These are phyloP conservation scores for Molorchus minor DNA, from an alignment of 2,888 invertebrate genomes.

Conservation along the genomic window DNA sequence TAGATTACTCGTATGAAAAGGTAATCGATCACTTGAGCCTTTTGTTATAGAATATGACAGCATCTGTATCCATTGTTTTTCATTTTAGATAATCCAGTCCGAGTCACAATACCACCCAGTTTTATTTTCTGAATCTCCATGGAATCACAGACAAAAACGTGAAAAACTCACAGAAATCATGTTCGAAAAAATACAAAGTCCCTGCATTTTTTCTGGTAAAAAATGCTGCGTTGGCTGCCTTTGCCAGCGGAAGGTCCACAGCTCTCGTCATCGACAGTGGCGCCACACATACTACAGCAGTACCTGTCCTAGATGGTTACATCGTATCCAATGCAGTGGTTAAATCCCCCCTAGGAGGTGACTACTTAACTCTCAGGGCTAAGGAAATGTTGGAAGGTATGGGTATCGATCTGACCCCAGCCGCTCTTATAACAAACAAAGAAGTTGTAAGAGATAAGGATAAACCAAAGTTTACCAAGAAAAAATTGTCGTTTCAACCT, in stretches of 20 bases:
- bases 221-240: conserved; percentile 97
- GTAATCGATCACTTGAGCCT: too few species aligned
- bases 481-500: conserved; percentile 81
- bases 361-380: conserved; percentile 86
- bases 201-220: conserved; percentile 98
- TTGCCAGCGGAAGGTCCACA: conserved; percentile 92
- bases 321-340: conserved; percentile 95
- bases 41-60: too few species aligned
- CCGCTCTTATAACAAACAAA: conserved; percentile 76
- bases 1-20: conserved; percentile 93
- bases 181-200: conserved; percentile 98
- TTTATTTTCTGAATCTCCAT: conserved; percentile 96
- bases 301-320: conserved; percentile 94
- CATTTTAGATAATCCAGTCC: conserved; percentile 81
- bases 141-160: conserved; percentile 91
- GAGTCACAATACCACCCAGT: conserved; percentile 96
- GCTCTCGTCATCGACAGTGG: conserved; percentile 66
- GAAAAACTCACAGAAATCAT: conserved; percentile 96
- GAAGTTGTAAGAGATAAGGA: conserved; percentile 93
- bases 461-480: conserved; percentile 82
- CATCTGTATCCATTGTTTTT: background rate
- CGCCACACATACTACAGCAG: conserved; percentile 97
- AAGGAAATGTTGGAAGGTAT: conserved; percentile 65
- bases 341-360: conserved; percentile 95
- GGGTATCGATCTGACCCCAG: conserved; percentile 69